Evolutionary conservation across 2,888 invertebrate species (phyloP), one percentile per base, ranked within the genome.

Genomic region (Cremastinae sp.): DNA sequence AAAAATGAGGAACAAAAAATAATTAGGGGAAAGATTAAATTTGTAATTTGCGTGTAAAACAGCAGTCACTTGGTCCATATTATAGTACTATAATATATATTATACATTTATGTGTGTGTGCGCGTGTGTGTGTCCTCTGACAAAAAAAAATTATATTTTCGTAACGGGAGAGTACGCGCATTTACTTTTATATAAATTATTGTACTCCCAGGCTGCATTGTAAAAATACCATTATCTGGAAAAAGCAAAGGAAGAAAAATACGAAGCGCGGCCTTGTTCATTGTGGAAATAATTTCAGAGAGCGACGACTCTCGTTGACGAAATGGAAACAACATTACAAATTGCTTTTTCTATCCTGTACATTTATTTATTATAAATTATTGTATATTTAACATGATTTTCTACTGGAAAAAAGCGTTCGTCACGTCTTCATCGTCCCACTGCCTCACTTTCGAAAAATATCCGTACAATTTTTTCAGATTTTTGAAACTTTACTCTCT

Each of bases 161-260:
- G 76, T 80, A 81, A 78, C 79, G 73, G 69, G 64, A 76, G 76
- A 81, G 78, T 78, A 78, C 78, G 75, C 74, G 80, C 80, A 81
- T 81, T 81, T 80, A 78, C 76, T 80, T 80, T 81, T 80, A 75
- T 81, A 81, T 79, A 76, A 78, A 75, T 77, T 74, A 79, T 78
- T 79, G 77, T 80, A 69, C 78, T 78, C 64, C 74, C 75, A 78
- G 75, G 79, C 79, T 75, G 73, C 68, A 76, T 69, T 76, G 73
- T 76, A 69, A 53, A 65, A 69, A 69, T 73, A 69, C 41, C 59
- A 69, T 65, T 77, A 65, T 73, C 64, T n/a, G 55, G 62, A 45
- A 16, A 47, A 59, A 45, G 58, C 58, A 69, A 53, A 75, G 72
- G 66, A 58, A 72, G 66, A 68, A 56, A 53, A 62, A 72, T 59